Evolutionary conservation across 2,888 invertebrate species (phyloP), one percentile per base, ranked within the genome.

Genomic region (Himalopsyche tibetana): DNA sequence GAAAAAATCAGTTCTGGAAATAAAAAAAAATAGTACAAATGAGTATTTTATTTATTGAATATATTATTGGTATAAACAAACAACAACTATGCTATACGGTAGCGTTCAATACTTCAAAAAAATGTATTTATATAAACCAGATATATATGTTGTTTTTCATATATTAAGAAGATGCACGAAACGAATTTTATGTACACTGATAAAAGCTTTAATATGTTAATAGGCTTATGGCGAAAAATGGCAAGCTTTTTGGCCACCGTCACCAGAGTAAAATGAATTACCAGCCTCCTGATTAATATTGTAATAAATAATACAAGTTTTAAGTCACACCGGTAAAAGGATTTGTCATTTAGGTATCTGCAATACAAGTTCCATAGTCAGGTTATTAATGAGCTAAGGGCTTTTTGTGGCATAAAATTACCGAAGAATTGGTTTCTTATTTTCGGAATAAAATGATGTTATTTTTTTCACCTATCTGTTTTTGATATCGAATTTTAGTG

Each of bases 301-400:
- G 63, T 63, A 63, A 63, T 63, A 63, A 63, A 63, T 63, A 63
- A 63, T 8, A n/a, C 56, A 56, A 63, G 63, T 63, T 63, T 56
- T 63, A 63, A 19, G 63, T 19, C 63, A 63, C 19, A n/a, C 0
- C 5, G 28, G 63, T 28, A 19, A 63, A 63, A 63, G 63, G 63
- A 63, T 63, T 63, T 63, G 63, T 63, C 63, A 63, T 19, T 63
- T 19, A 63, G 63, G 19, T 63, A 63, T 63, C 56, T 56, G 5
- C 56, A n/a, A 56, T 6, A 4, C 4, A n/a, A 9, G 45, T n/a
- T 56, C 56, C 19, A 63, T 11, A 63, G 8, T 63, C 63, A 19
- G 63, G 19, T 63, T 63, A 63, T 63, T 19, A 63, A 28, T 63
- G 63, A 15, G 12, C 15, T 2, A 51, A 15, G 51, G 15, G 12